phyloP scores from a whole-genome alignment of 1,140 invertebrate genomes.

The Harpegnathos saltator region DNA sequence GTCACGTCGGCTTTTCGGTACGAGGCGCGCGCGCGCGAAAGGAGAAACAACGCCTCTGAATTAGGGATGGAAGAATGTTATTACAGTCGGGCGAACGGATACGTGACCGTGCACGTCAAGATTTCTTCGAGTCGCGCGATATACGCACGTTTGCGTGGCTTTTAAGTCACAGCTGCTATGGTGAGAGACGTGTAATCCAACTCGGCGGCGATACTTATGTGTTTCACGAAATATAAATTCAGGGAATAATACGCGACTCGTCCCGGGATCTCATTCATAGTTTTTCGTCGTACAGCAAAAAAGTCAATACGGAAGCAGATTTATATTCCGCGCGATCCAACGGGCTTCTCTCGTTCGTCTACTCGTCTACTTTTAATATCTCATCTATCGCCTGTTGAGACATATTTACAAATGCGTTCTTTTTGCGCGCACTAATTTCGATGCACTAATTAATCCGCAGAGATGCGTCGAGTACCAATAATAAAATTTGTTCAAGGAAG shows the following conservation, averaged over 20 bases:
- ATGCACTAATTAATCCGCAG: too few species aligned
- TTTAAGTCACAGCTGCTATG: constrained; percentile 4
- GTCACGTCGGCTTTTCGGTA: background rate
- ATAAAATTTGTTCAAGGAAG: too few species aligned
- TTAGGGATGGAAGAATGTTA: constrained; percentile 60
- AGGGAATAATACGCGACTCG: background rate
- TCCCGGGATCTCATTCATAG: background rate
- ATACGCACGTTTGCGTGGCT: constrained; percentile 10
- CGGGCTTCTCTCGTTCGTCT: background rate
- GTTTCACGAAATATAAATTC: background rate
- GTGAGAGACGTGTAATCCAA: constrained; percentile 25
- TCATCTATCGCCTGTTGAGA: background rate
- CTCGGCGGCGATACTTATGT: background rate
- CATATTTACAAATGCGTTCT: too few species aligned
- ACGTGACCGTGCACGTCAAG: constrained; percentile 47
- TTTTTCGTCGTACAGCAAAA: background rate
- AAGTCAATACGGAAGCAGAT: background rate
- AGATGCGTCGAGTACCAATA: too few species aligned
- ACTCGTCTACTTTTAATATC: constrained; percentile 25
- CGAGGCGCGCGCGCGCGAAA: constrained; percentile 5
- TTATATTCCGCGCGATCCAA: background rate
- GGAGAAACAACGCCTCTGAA: constrained; percentile 25
- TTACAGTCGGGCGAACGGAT: constrained; percentile 40
- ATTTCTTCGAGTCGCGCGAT: constrained; percentile 30
- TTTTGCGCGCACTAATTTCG: too few species aligned